A percentile compares a stretch with the other conserved stretches of the same genome.
phyloP scores from a whole-genome alignment of 2,797 vertebrate species.

The Paguma larvata region DNA sequence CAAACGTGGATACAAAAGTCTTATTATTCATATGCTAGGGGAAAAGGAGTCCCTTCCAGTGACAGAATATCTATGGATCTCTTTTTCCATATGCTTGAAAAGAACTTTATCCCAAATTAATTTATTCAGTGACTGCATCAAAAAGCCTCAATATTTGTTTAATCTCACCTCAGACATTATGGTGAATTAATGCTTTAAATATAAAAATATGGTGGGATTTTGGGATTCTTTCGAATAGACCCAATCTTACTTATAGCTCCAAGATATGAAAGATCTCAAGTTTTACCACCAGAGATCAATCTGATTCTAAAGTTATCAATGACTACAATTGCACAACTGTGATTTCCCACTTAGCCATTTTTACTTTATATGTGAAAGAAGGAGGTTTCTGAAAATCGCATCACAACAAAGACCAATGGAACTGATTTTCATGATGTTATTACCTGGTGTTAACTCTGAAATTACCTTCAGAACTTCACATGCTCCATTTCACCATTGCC shows the following conservation, averaged over 20 bases:
- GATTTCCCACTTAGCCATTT: background rate
- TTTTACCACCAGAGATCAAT: slow-evolving; percentile 5
- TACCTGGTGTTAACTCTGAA: background rate
- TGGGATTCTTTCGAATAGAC: background rate
- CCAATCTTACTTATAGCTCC: background rate
- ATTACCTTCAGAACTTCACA: background rate
- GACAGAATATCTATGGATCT: background rate
- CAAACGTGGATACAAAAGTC: background rate
- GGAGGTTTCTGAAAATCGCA: slow-evolving; percentile 12
- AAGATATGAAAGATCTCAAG: background rate
- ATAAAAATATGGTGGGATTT: background rate
- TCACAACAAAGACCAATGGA: background rate
- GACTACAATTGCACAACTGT: background rate
- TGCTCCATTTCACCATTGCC: background rate
- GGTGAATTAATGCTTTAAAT: background rate
- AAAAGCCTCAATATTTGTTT: slow-evolving; percentile 19
- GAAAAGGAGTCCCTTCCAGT: background rate
- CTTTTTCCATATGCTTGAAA: background rate
- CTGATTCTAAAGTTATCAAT: slow-evolving; percentile 24
- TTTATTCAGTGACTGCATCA: slow-evolving; percentile 18
- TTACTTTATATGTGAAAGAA: background rate
- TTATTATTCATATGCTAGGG: background rate
- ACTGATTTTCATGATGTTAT: background rate
- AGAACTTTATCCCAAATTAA: slow-evolving; percentile 17
- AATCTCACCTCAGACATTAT: background rate